Conservation (phyloP, 2,888 invertebrate species). For the Geophilus truncorum region DNA sequence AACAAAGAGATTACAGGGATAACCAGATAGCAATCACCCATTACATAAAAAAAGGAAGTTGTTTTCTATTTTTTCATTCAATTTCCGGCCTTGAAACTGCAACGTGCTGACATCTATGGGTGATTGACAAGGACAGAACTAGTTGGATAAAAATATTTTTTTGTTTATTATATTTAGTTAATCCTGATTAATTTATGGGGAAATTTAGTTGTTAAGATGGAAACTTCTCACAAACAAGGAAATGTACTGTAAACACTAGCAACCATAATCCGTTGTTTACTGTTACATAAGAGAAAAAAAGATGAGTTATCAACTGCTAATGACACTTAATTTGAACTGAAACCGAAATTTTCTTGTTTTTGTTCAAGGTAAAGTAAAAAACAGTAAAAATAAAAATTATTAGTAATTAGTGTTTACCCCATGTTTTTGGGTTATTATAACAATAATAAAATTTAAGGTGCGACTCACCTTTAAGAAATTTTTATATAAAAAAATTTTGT, state of each 20-base stretch:
- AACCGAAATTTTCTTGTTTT: background rate
- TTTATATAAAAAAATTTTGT: background rate
- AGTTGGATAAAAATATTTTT: too few species aligned
- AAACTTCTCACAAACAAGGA: background rate
- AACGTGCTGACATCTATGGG: background rate
- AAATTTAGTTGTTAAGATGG: background rate
- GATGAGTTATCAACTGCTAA: background rate
- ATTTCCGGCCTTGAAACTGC: background rate
- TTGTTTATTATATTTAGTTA: background rate
- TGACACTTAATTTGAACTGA: background rate
- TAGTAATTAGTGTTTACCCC: background rate
- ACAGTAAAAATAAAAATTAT: background rate
- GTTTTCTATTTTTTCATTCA: background rate
- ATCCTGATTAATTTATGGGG: background rate
- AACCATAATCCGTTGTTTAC: background rate
- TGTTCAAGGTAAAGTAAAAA: background rate
- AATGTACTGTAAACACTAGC: background rate
- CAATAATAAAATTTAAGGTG: background rate
- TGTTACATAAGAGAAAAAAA: background rate
- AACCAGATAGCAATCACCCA: background rate
- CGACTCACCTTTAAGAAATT: background rate
- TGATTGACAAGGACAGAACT: background rate
- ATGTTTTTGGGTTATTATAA: background rate
- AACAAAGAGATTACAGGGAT: background rate
- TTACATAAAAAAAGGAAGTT: background rate